A percentile compares a stretch with the other conserved stretches of the same genome.
These are phyloP conservation scores for Poeciliopsis gracilis DNA, from an alignment of 2,797 vertebrate species.

Conservation along the genomic window DNA sequence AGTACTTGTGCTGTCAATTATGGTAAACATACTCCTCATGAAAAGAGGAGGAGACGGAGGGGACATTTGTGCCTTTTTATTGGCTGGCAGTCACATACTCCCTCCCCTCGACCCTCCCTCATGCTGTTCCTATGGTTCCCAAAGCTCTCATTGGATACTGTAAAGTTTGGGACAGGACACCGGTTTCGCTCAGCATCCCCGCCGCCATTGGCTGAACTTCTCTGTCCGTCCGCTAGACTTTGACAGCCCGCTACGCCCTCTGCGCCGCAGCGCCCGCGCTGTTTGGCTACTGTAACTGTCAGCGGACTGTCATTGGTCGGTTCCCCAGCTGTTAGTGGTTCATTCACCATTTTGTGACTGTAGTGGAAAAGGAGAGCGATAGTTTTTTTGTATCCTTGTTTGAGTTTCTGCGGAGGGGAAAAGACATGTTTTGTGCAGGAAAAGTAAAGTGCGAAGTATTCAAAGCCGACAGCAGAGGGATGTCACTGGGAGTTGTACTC, in stretches of 20 bases:
- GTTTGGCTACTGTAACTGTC: constrained; percentile 87
- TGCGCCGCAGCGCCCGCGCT: constrained; percentile 16
- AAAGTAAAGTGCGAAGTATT: constrained; percentile 71
- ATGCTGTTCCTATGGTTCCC: constrained; percentile 88
- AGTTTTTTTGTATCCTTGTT: constrained; percentile 79
- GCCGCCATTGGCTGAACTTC: constrained; percentile 67
- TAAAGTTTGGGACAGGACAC: constrained; percentile 81
- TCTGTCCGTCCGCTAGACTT: constrained; percentile 69
- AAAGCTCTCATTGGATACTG: constrained; percentile 87
- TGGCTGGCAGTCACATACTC: constrained; percentile 61
- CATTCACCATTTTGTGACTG: constrained; percentile 99
- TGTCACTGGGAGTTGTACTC: constrained; percentile 56
- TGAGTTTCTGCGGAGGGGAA: constrained; percentile 80
- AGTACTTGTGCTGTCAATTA: constrained; percentile 74
- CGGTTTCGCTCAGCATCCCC: constrained; percentile 51
- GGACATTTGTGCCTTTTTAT: constrained; percentile 69
- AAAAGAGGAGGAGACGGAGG: constrained; percentile 46
- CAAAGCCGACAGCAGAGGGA: constrained; percentile 68
- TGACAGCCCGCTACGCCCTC: constrained; percentile 75
- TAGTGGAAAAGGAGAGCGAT: constrained; percentile 91
- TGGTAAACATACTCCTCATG: constrained; percentile 81
- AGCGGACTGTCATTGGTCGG: constrained; percentile 85
- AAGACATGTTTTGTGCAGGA: constrained; percentile 78
- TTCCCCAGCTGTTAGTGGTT: constrained; percentile 93
- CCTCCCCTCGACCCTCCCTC: constrained; percentile 73